Percentiles rank a stretch among this genome's conserved stretches.
phyloP scores from a whole-genome alignment of 2,888 invertebrate species.

The Tholera decimalis region DNA sequence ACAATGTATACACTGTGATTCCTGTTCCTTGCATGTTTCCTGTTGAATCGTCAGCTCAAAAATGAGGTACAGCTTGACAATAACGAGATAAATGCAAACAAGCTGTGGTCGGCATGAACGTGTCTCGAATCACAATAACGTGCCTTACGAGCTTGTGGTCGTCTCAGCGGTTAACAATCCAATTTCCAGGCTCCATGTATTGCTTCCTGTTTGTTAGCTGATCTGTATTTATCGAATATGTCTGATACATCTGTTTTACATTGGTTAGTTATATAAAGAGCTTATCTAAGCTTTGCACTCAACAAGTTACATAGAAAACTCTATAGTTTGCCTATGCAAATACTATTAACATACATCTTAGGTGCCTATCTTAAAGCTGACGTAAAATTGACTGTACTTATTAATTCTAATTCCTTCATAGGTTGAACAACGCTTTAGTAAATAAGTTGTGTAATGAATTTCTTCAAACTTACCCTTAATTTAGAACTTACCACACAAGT shows the following conservation, averaged over 20 bases:
- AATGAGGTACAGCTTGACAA: not conserved
- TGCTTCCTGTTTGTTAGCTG: not conserved
- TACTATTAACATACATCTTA: not conserved
- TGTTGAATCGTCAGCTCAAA: too few species aligned
- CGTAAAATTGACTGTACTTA: too few species aligned
- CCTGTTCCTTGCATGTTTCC: too few species aligned
- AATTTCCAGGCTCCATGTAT: slow-evolving; percentile 1
- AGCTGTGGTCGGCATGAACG: not conserved
- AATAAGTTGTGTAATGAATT: too few species aligned
- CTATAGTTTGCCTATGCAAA: too few species aligned
- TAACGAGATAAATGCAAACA: not conserved
- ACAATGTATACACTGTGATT: too few species aligned
- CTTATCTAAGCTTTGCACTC: not conserved
- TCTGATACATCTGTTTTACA: not conserved
- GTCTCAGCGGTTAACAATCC: not conserved
- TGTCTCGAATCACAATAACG: not conserved
- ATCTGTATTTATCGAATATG: not conserved
- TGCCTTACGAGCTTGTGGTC: not conserved
- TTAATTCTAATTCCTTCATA: too few species aligned
- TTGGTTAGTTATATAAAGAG: not conserved
- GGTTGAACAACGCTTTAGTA: too few species aligned
- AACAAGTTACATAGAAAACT: not conserved
- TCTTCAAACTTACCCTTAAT: not conserved
- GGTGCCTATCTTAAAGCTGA: not conserved
- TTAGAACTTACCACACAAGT: too few species aligned